These are phyloP conservation scores for Triops cancriformis DNA, from an alignment of 1,140 invertebrate species.

Conservation along the genomic window DNA sequence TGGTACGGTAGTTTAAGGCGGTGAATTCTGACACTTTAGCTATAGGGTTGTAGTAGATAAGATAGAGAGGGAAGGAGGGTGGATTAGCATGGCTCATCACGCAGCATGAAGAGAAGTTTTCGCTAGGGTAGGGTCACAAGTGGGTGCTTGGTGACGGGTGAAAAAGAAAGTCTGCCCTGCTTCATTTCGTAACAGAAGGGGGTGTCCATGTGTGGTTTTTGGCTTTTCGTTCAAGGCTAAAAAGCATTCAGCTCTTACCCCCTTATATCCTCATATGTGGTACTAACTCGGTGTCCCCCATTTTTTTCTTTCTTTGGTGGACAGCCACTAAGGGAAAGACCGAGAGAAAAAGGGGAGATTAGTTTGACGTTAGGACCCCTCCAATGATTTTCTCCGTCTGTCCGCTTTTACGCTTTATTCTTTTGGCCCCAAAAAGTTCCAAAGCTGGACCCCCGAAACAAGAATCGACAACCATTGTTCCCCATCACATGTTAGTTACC, in stretches of 20 bases:
- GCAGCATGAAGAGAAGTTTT: neutral
- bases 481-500: neutral
- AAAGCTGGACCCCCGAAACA: neutral
- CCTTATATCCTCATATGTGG: neutral
- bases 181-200: slow-evolving; percentile 5
- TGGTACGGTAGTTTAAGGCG: neutral
- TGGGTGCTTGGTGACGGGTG: neutral
- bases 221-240: neutral
- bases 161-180: slow-evolving; percentile 5
- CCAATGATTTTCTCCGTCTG: neutral
- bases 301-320: neutral
- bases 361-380: neutral
- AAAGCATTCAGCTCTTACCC: slow-evolving; percentile 1
- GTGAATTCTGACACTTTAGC: neutral
- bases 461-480: neutral
- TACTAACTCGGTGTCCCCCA: neutral
- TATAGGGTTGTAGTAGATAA: neutral
- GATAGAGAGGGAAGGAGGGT: neutral
- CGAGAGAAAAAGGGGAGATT: neutral
- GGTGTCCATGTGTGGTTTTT: slow-evolving; percentile 4
- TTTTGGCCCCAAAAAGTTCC: neutral
- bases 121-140: neutral
- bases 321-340: neutral
- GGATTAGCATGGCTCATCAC: slow-evolving; percentile 9
- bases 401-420: slow-evolving; percentile 2